phyloP scores from a whole-genome alignment of 2,113 vertebrate genomes.

The Rallus limicola region DNA sequence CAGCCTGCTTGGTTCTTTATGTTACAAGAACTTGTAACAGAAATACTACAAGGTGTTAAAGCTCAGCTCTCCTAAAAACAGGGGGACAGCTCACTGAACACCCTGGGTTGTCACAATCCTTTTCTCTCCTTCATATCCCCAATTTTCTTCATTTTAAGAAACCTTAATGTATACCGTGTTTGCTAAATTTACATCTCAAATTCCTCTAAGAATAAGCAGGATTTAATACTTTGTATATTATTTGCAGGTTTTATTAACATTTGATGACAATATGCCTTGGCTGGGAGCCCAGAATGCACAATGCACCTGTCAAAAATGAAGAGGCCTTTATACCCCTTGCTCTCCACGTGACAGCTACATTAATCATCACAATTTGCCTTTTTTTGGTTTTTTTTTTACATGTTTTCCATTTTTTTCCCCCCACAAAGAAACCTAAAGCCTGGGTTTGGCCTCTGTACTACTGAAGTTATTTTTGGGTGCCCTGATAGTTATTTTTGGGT shows the following conservation, averaged over 20 bases:
- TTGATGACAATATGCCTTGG: constrained; percentile 66
- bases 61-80: not conserved
- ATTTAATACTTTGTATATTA: constrained; percentile 47
- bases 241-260: constrained; percentile 64
- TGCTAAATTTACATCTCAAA: constrained; percentile 42
- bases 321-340: constrained; percentile 60
- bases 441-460: not conserved
- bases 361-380: constrained; percentile 23
- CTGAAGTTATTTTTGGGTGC: not conserved
- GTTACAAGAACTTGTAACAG: not conserved
- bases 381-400: no score
- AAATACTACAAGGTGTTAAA: not conserved
- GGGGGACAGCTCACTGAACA: not conserved
- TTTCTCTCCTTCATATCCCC: not conserved
- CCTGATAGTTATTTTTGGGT: not conserved
- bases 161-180: not conserved
- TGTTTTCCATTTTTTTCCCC: no score
- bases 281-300: constrained; percentile 27
- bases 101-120: not conserved
- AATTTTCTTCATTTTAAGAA: constrained; percentile 12
- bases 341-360: not conserved
- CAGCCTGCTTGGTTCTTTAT: not conserved
- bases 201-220: constrained; percentile 35
- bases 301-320: constrained; percentile 74
- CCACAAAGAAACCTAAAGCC: not conserved